Evolutionary conservation across 2,888 invertebrate genomes (phyloP).

Genomic region (Iselma pallidipennis): DNA sequence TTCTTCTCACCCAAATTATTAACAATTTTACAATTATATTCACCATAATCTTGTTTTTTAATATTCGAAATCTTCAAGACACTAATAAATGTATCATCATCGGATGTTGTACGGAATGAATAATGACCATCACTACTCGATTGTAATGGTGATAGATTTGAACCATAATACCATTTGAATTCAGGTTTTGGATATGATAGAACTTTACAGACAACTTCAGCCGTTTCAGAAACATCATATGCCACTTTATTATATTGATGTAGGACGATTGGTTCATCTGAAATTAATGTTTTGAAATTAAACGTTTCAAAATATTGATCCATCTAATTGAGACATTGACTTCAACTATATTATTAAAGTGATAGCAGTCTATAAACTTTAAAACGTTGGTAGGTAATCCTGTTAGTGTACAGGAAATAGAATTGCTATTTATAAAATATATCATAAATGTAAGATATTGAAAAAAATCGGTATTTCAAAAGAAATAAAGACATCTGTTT

Average conservation of each 20-base stretch:
- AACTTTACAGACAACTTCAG: conserved; percentile 85
- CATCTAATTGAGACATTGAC: not conserved
- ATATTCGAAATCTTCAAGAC: conserved; percentile 74
- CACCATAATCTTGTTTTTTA: conserved; percentile 84
- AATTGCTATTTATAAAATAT: not conserved
- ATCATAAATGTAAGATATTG: not conserved
- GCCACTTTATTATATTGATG: conserved; percentile 88
- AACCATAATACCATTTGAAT: conserved; percentile 88
- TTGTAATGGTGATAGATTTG: conserved; percentile 72
- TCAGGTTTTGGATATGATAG: conserved; percentile 92
- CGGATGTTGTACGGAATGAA: conserved; percentile 79
- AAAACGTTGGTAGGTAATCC: not conserved
- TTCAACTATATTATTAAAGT: too few species aligned
- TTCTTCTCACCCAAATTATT: conserved; percentile 80
- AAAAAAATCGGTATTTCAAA: not conserved
- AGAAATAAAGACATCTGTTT: not conserved
- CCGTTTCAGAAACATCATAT: conserved; percentile 80
- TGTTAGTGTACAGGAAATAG: not conserved
- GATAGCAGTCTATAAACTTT: not conserved
- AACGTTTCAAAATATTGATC: not conserved
- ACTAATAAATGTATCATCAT: conserved; percentile 85
- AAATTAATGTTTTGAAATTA: conserved; percentile 22
- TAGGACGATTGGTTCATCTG: conserved; percentile 84
- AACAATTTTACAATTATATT: conserved; percentile 85
- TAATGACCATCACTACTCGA: conserved; percentile 85